Evolutionary conservation across 2,888 invertebrate genomes (phyloP).

Genomic region (Pollenia labialis): DNA sequence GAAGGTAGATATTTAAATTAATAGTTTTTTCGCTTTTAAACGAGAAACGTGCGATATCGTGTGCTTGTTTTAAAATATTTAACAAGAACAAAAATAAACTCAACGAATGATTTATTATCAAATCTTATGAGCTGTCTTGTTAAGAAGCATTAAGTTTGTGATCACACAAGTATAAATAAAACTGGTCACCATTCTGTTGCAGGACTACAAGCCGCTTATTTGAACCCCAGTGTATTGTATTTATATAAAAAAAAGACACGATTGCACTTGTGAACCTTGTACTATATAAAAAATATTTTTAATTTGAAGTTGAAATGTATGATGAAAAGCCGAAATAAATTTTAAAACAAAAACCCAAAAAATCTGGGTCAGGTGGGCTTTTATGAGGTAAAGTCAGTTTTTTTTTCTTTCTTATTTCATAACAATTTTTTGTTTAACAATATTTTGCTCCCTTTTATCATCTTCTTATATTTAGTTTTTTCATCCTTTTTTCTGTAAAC

Average conservation of each 20-base stretch:
- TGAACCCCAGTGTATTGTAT: neutral
- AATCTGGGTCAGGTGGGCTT: constrained; percentile 50
- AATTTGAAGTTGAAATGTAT: constrained; percentile 22
- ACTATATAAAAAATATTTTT: neutral
- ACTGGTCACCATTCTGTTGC: neutral
- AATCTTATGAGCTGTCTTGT: too few relatives aligned
- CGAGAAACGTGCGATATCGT: too few relatives aligned
- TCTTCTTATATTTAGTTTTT: neutral
- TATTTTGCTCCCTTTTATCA: constrained; percentile 9
- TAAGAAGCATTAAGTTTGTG: too few relatives aligned
- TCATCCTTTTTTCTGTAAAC: neutral
- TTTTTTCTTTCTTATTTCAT: neutral
- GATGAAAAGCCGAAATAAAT: constrained; percentile 33
- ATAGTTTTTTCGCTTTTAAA: too few relatives aligned
- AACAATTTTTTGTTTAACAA: neutral
- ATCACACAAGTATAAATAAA: neutral
- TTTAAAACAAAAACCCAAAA: constrained; percentile 1
- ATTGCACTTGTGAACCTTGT: constrained; percentile 8
- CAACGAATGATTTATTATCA: too few relatives aligned
- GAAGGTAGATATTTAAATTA: too few relatives aligned
- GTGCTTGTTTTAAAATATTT: too few relatives aligned
- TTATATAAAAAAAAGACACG: neutral
- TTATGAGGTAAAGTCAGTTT: constrained; percentile 28
- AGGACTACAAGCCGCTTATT: neutral
- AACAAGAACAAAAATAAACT: too few relatives aligned